Evolutionary conservation across 2,113 vertebrate species (phyloP), one percentile per base, ranked within the genome.

Genomic region (Myotis brandtii): DNA sequence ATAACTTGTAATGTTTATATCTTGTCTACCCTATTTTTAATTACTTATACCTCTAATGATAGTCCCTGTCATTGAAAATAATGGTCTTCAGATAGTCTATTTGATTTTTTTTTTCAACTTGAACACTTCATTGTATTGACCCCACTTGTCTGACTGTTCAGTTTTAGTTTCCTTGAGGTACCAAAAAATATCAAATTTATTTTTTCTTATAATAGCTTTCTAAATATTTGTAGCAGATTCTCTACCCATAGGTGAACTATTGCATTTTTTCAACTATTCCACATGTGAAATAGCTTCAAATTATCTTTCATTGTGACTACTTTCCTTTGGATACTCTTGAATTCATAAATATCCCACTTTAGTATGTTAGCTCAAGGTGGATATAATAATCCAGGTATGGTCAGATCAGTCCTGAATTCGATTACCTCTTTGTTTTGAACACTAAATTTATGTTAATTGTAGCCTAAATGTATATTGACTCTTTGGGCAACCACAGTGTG

Each of bases 21-120:
- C 75, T 94, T 91, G 48, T 89, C 18, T 89, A 67, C 25, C 14
- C 37, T 76, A 16, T 75, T 96, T 93, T 95, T 75, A 82, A 27
- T 92, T 32, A 89, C 6, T 89, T 76, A 34, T 16, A n/a, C 34
- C 12, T 82, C 25, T 79, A 67, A 37, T 43, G 11, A 59, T 79
- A 52, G 94, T 81, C 25, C 34, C 4, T 73, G 34, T 90, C 13
- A 48, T 32, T 86, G n/a, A 46, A 82, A 81, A 87, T 86, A 43
- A 46, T 20, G 23, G 2, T 67, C 13, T 95, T 25, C n/a, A 43
- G 9, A 46, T 21, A 92, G 16, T 30, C 32, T 76, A 8, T 69
- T 84, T 20, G 32, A 37, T 48, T 43, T 25, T 48, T 25, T 48
- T 9, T 3, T 23, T 9, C 34, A 70, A 20, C 27, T 69, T 85